Base-by-base conservation (phyloP, 2,888 invertebrate species). In the Apotomis capreana region DNA sequence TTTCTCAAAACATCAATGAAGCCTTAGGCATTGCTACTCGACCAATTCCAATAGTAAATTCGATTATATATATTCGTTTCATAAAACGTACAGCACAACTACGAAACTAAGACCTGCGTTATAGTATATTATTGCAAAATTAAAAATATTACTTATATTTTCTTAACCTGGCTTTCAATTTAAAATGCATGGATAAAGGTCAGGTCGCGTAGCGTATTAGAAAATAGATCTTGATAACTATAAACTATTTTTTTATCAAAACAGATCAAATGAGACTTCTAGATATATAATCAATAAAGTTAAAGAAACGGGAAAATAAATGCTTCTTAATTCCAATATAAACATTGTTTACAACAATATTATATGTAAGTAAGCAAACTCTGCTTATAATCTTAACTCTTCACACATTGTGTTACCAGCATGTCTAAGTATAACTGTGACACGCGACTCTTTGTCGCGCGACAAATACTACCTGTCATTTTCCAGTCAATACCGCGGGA, bases 31-130 rank as follows among this genome's bases (percentile, higher is more conserved):
- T 55, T 26, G 26, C 54, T 46, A 64, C 12, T 44, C 55, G 46
- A 60, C 44, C 52, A 36, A 61, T 46, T 68, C 10, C 40, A 44
- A 13, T 36, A 65, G 46, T 65, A 57, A 65, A 65, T 65, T 65
- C 65, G 65, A 26, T 26, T 57, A 65, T 26, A 36, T 65, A 52
- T 46, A 36, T 10, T 55, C 49, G 49, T 55, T 55, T 40, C 6
- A 40, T 6, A 63, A 13, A 12, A n/a, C 12, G 13, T 51, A 4
- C 52, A 49, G 13, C 37, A 63, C 10, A 54, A 64, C 54, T 40
- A 55, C 12, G 9, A 15, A 64, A 64, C 55, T 40, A 64, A 55
- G 54, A 44, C 13, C 15, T 44, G n/a, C 12, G 51, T 51, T 4
- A 44, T 12, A 63, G 51, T 5, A 13, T 15, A 12, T 3, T 26